Conservation (phyloP, 2,888 invertebrate genomes). For the Fragum sueziense region DNA sequence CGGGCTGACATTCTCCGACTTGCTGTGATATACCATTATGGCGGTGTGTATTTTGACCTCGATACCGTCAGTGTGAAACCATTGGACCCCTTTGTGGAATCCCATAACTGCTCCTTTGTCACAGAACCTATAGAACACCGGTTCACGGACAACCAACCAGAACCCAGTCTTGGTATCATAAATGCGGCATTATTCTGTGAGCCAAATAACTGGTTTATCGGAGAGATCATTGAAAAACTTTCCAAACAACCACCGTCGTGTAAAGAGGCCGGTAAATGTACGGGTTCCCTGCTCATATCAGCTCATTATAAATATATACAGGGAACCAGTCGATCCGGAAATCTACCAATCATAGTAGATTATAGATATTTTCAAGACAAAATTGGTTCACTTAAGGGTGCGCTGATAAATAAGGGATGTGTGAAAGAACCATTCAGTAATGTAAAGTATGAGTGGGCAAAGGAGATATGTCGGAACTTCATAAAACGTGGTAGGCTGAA, state of each 20-base stretch:
- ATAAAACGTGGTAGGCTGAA: not conserved
- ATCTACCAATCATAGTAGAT: conserved; percentile 6
- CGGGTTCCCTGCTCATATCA: not conserved
- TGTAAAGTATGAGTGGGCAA: not conserved
- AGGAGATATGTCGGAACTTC: not conserved
- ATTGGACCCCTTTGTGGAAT: not conserved
- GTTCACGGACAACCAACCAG: not conserved
- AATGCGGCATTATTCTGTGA: not conserved
- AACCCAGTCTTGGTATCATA: not conserved
- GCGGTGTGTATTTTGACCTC: conserved; percentile 7
- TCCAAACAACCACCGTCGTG: not conserved
- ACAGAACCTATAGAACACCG: not conserved
- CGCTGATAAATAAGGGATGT: not conserved
- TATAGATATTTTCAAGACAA: not conserved
- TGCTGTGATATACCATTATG: not conserved
- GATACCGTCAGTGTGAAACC: conserved; percentile 7
- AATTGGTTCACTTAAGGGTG: not conserved
- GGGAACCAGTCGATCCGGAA: not conserved
- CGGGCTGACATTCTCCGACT: conserved; percentile 1
- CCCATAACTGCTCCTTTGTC: not conserved
- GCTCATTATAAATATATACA: not conserved
- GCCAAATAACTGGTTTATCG: not conserved
- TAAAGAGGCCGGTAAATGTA: not conserved
- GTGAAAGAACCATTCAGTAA: not conserved
- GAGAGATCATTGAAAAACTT: not conserved